Percentiles rank a stretch among this genome's conserved stretches.
These are phyloP conservation scores for Capra hircus DNA, from an alignment of 2,113 vertebrate genomes.

Conservation along the genomic window DNA sequence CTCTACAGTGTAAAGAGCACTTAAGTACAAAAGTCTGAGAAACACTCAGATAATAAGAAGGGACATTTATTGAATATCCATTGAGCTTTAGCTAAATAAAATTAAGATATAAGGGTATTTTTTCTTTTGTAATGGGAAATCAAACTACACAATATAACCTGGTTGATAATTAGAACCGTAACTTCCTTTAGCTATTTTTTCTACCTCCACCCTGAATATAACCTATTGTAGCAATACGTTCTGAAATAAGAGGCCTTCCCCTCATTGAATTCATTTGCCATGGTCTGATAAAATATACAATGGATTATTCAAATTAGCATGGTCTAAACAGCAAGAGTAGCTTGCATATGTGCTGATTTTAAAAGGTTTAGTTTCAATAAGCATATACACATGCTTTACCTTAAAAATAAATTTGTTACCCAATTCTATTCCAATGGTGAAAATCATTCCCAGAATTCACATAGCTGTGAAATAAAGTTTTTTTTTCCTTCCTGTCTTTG, in stretches of 20 bases:
- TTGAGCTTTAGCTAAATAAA: slow-evolving; percentile 24
- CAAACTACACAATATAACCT: slow-evolving; percentile 28
- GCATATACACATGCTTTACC: neutral
- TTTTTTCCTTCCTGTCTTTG: neutral
- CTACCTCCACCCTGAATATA: neutral
- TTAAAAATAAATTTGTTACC: slow-evolving; percentile 20
- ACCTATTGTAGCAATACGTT: slow-evolving; percentile 16
- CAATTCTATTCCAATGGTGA: neutral
- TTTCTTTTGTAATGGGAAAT: slow-evolving; percentile 9
- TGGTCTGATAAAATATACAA: slow-evolving; percentile 51
- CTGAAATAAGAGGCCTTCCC: slow-evolving; percentile 44
- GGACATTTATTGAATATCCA: neutral
- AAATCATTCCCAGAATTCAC: slow-evolving; percentile 24
- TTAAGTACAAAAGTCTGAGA: slow-evolving; percentile 15
- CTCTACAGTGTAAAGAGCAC: neutral
- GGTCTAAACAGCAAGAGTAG: slow-evolving; percentile 19
- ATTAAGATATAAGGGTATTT: neutral
- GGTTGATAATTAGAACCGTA: neutral
- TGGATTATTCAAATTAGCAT: slow-evolving; percentile 36
- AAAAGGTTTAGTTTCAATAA: slow-evolving; percentile 29
- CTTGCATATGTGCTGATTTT: neutral
- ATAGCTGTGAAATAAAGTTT: slow-evolving; percentile 20
- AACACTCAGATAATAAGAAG: neutral
- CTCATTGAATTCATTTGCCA: slow-evolving; percentile 48
- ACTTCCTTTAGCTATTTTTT: slow-evolving; percentile 28